These are phyloP conservation scores for Coenonympha arcania DNA, from an alignment of 2,888 invertebrate species.

Conservation along the genomic window DNA sequence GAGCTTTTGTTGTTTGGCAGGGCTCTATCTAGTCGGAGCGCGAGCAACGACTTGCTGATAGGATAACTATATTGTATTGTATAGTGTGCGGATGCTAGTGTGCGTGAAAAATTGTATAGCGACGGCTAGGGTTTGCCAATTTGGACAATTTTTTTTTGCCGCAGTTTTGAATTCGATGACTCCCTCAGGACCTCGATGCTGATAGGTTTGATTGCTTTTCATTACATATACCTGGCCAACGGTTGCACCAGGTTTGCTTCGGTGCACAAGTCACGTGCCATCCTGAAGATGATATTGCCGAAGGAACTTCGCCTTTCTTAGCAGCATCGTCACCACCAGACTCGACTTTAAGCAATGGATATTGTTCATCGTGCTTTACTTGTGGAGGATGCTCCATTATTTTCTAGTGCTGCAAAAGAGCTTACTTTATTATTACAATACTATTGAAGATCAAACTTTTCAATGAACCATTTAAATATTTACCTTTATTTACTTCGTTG, in stretches of 20 bases:
- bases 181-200: no score
- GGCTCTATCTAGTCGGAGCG: no score
- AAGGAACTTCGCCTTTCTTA: conserved; percentile 23
- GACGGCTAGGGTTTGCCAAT: no score
- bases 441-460: no score
- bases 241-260: conserved; percentile 43
- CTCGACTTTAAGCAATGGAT: conserved; percentile 54
- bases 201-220: conserved; percentile 20
- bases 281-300: conserved; percentile 32
- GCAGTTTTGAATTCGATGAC: no score
- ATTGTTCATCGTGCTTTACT: conserved; percentile 48
- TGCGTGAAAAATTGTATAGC: no score
- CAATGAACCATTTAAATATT: neutral
- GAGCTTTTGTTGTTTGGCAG: no score
- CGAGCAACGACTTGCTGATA: no score
- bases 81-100: no score
- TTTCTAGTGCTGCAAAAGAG: neutral
- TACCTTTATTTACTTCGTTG: neutral
- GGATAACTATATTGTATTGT: no score
- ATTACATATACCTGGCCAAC: conserved; percentile 57
- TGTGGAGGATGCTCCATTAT: conserved; percentile 17
- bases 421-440: neutral
- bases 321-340: conserved; percentile 43
- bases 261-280: conserved; percentile 45
- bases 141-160: no score